A percentile compares a stretch with the other conserved stretches of the same genome.
Evolutionary conservation across 1,140 invertebrate genomes (phyloP).

Genomic region (Nebria ingens): DNA sequence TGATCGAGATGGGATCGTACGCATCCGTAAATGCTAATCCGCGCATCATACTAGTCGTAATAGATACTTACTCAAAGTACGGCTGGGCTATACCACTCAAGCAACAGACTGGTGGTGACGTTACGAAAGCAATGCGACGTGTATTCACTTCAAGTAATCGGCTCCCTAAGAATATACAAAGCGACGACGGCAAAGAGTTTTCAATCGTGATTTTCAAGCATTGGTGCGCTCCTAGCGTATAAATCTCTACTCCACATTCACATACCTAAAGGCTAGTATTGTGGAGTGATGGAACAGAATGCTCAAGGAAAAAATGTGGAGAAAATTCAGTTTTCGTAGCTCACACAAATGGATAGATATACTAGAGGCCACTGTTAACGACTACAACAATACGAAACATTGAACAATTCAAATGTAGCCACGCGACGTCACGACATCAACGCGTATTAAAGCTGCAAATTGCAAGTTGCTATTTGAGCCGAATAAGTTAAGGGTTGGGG

Average conservation of each 20-base stretch:
- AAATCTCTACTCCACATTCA: constrained; percentile 31
- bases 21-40: constrained; percentile 21
- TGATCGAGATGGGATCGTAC: constrained; percentile 19
- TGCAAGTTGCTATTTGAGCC: too few species aligned
- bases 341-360: constrained; percentile 27
- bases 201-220: constrained; percentile 22
- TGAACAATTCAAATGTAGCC: constrained; percentile 29
- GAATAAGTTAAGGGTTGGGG: too few species aligned
- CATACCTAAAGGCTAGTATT: constrained; percentile 31
- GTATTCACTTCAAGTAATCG: constrained; percentile 14
- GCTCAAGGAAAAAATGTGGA: constrained; percentile 31
- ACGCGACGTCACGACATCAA: too few species aligned
- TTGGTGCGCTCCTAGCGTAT: constrained; percentile 27
- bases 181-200: constrained; percentile 31
- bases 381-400: constrained; percentile 33
- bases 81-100: constrained; percentile 25
- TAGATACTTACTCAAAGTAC: constrained; percentile 30
- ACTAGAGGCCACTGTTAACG: constrained; percentile 25
- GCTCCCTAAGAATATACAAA: constrained; percentile 22
- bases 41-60: constrained; percentile 26
- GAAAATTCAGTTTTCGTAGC: constrained; percentile 29
- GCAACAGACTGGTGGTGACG: constrained; percentile 21
- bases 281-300: constrained; percentile 35
- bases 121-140: constrained; percentile 22
- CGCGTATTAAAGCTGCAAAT: too few species aligned